These are phyloP conservation scores for Xenopus laevis DNA, from an alignment of 2,113 vertebrate genomes.

Conservation along the genomic window DNA sequence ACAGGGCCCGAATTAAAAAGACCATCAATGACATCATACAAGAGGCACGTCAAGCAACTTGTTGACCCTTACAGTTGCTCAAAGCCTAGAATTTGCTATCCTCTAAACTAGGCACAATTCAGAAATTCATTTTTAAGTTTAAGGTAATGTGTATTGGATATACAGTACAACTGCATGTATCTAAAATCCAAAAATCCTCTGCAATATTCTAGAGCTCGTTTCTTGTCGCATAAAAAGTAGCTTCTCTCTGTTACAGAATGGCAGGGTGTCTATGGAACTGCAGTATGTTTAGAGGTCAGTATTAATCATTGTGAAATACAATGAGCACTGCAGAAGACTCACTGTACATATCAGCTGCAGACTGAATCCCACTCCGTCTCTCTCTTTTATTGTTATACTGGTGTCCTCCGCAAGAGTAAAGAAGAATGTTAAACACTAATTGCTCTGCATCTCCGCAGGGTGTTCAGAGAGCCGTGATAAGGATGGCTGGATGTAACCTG, in stretches of 20 bases:
- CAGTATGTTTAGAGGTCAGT: constrained; percentile 14
- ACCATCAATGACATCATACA: no score
- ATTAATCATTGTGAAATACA: constrained; percentile 8
- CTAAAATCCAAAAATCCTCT: no score
- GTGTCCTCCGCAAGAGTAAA: constrained; percentile 27
- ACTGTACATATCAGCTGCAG: constrained; percentile 25
- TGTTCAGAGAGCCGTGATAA: constrained; percentile 44
- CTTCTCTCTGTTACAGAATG: neutral
- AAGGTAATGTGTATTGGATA: no score
- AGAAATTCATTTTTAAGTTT: no score
- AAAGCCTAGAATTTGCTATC: no score
- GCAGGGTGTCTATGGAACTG: neutral
- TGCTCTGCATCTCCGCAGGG: constrained; percentile 43
- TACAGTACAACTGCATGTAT: no score
- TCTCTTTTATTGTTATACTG: constrained; percentile 42
- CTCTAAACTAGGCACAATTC: no score
- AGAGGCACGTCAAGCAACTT: no score
- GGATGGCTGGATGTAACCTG: constrained; percentile 39
- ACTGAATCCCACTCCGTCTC: constrained; percentile 15
- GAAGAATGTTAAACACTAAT: constrained; percentile 40
- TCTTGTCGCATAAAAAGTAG: no score
- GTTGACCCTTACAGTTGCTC: no score
- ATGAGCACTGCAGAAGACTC: constrained; percentile 18
- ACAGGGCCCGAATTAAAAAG: no score
- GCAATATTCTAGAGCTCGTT: no score